Base-by-base conservation (phyloP, 1,140 invertebrate species). In the Zaprionus nigranus region DNA sequence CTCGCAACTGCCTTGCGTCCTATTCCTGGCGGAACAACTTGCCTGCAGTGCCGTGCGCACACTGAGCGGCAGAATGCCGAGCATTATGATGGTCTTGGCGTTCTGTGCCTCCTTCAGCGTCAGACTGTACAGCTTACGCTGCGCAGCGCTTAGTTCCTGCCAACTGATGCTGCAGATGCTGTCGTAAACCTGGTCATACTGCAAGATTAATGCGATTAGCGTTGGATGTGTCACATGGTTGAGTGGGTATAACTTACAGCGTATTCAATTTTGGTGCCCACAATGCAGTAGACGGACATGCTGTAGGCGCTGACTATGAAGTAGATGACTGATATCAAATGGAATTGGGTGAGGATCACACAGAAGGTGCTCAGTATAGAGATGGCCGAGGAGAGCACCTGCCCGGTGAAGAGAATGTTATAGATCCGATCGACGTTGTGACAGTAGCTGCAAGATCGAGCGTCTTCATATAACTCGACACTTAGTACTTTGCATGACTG, bases 251-350 rank as follows among this genome's bases (percentile, higher is more conserved):
- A 13, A 79, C 85, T 40, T 9, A 85, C 85, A 20, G 69, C 75
- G 56, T 77, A 77, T 30, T 90, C 86, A 20, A 90, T 69, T 54
- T 85, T 75, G 2, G 85, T 90, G 43, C 85, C 85, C 46, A 88
- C 22, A 38, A 88, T 6, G 54, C 85, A 88, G 11, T 85, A 88
- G 22, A 88, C 77, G 1, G 68, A 15, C 84, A 88, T 90, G 30
- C 71, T 73, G 49, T 88, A 88, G 13, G 65, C 65, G 15, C 78
- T 59, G n/a, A 90, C 38, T 34, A 88, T 5, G n/a, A 82, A 75
- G 17, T 51, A 90, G 3, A 79, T 63, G 7, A 67, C 69, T 13
- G 75, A 67, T 2, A 81, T 79, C 7, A 79, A 36, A 57, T 88
- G 68, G 5, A 90, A 88, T 0, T 58, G 70, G 17, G 13, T 57